Evolutionary conservation across 1,140 invertebrate genomes (phyloP), one percentile per base, ranked within the genome.

Genomic region (Panagrolaimus sp.): DNA sequence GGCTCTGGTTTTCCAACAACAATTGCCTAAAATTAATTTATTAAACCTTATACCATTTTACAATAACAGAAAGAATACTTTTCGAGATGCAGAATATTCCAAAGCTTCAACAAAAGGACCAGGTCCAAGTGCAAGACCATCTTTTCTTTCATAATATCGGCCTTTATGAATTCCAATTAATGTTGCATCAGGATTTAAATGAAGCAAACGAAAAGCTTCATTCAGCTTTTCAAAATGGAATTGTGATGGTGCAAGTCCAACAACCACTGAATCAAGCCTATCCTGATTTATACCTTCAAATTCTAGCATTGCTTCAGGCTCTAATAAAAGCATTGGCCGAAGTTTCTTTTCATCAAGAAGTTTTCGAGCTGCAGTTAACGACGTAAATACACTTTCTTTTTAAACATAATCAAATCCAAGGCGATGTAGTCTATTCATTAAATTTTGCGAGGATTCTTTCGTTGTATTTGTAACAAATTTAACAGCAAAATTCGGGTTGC

Each of bases 91-190:
- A 9, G 84, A 78, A 77, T 82, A 85, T 71, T 93, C 91, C 48
- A 93, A 82, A 1, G 87, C 90, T 77, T 89, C 86, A 1, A 93
- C 87, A 87, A 92, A 93, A 62, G 89, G 88, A 3, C 92, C 91
- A 63, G 92, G 91, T 11, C 92, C 92, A 9, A 93, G 80, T 1
- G 89, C 87, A 45, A 92, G 82, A 3, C 90, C 91, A 84, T 90
- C 89, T 14, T 83, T 68, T 9, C 87, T 85, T 79, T 89, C 89
- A 78, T 90, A 92, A 84, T 91, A 93, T 73, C 73, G 66, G 11
- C 70, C 78, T 64, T 91, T 89, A 80, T 93, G 90, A 72, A 93
- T 89, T 0, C 89, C 92, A 74, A 93, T 89, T 11, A 93, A 83
- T 64, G 87, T 84, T n/a, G 89, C 89, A 9, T 89, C 89, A 27